Evolutionary conservation across 2,113 vertebrate species (phyloP), one percentile per base, ranked within the genome.

Genomic region (Sardina pilchardus): DNA sequence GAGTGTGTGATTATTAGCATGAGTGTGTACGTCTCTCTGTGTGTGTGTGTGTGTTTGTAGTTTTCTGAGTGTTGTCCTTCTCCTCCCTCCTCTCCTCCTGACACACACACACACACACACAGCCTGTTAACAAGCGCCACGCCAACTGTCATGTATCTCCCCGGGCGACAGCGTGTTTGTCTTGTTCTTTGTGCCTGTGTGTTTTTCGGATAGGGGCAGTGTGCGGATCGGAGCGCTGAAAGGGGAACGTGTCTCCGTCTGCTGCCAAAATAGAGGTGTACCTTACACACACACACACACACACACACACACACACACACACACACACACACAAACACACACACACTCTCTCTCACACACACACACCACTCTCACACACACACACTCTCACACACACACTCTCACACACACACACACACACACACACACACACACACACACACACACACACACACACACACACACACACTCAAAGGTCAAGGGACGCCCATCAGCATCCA

Each of bases 291-390:
- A 30, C 81, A 45, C 24, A 48, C 81, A 82, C 42, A 56, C 19
- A 21, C 21, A 47, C 42, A 39, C 19, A 43, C 81, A 14, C 19
- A n/a, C 81, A 47, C 47, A 14, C 43, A 21, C 26, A 4, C 36
- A 21, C 26, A 14, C 81, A 47, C 84, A n/a, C 67, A 26, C 44
- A 17, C 56, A 36, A 50, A 36, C 19, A 45, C 8, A 30, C 83
- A 30, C 83, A 6, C 43, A 30, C 78, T 34, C 85, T 42, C 44
- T 53, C 53, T 47, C 56, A 83, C 85, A 85, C 83, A 43, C 47
- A 17, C 45, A 8, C 82, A 48, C n/a, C 89, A 90, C 85, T 82
- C 85, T 45, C 88, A 82, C 24, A 44, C 50, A 56, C 50, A 56
- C 12, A 56, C 50, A 56, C 50, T 6, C 50, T 6, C 50, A 56